A percentile compares a stretch with the other conserved stretches of the same genome.
These are phyloP conservation scores for Lontra canadensis DNA, from an alignment of 2,113 vertebrate genomes.

Conservation along the genomic window DNA sequence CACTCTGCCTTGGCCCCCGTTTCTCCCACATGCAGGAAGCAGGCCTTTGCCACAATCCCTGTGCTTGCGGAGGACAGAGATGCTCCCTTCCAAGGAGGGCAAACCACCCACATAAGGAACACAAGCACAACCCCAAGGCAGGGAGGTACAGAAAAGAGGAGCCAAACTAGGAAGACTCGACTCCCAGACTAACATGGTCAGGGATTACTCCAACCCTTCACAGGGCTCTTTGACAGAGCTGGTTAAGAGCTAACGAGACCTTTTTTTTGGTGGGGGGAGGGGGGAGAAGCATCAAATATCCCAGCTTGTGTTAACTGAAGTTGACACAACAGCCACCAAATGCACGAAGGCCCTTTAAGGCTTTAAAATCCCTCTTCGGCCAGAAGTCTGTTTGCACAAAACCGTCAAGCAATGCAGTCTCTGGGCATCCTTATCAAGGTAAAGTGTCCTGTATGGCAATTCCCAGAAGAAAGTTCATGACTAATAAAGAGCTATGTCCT, in stretches of 20 bases:
- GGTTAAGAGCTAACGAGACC: neutral
- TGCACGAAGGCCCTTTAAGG: neutral
- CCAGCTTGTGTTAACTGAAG: neutral
- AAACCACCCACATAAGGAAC: too few relatives aligned
- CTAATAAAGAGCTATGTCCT: neutral
- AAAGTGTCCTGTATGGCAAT: neutral
- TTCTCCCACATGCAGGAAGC: fast-evolving
- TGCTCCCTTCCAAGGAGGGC: neutral
- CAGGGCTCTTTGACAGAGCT: neutral
- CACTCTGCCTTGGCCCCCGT: fast-evolving
- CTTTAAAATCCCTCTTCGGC: neutral
- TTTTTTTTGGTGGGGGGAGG: fast-evolving
- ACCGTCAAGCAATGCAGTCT: too few relatives aligned
- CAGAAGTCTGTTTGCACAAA: neutral
- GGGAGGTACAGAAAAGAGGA: fast-evolving
- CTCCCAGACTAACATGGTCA: fast-evolving
- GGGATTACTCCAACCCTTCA: fast-evolving
- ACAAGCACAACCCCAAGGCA: fast-evolving
- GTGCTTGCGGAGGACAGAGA: fast-evolving
- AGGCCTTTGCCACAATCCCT: fast-evolving
- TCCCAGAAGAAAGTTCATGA: neutral
- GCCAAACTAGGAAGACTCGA: neutral
- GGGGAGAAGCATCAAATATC: neutral
- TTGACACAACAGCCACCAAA: neutral
- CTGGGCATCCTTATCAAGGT: neutral